Evolutionary conservation across 2,113 vertebrate species (phyloP).

Genomic region (Psittacus erithacus): DNA sequence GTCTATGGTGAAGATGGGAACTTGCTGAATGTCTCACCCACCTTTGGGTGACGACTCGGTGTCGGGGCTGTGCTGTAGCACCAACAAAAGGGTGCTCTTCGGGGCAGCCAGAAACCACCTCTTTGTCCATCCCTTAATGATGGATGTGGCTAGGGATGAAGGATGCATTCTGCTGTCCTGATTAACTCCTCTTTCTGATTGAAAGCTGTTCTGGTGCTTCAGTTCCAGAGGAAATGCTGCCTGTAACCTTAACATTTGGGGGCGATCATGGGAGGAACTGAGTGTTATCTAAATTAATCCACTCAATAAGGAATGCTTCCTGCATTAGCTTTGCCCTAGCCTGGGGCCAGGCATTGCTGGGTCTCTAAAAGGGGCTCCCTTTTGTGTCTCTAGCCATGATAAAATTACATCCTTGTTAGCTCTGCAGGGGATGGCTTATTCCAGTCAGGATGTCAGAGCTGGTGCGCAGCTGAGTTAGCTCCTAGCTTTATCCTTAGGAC

Average conservation of each 20-base stretch:
- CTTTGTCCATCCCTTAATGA: background rate
- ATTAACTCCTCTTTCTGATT: background rate
- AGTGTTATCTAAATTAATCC: rapidly evolving
- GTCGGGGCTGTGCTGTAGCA: rapidly evolving
- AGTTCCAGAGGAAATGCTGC: background rate
- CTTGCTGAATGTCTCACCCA: rapidly evolving
- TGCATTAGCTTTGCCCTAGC: background rate
- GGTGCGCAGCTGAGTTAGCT: background rate
- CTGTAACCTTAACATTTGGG: background rate
- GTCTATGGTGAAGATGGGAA: background rate
- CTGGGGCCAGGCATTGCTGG: background rate
- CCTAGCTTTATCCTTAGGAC: background rate
- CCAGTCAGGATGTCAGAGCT: slow-evolving; percentile 11
- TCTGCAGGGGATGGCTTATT: background rate
- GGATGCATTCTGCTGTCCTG: background rate
- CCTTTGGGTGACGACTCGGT: rapidly evolving
- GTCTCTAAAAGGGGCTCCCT: background rate
- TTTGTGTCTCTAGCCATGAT: background rate
- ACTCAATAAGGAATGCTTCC: background rate
- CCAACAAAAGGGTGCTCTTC: rapidly evolving
- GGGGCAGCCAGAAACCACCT: background rate
- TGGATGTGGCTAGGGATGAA: background rate
- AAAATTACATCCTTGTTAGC: background rate
- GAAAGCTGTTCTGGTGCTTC: background rate
- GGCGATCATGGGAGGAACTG: background rate